phyloP scores from a whole-genome alignment of 2,797 vertebrate species.

The Crocodylus rhombifer region DNA sequence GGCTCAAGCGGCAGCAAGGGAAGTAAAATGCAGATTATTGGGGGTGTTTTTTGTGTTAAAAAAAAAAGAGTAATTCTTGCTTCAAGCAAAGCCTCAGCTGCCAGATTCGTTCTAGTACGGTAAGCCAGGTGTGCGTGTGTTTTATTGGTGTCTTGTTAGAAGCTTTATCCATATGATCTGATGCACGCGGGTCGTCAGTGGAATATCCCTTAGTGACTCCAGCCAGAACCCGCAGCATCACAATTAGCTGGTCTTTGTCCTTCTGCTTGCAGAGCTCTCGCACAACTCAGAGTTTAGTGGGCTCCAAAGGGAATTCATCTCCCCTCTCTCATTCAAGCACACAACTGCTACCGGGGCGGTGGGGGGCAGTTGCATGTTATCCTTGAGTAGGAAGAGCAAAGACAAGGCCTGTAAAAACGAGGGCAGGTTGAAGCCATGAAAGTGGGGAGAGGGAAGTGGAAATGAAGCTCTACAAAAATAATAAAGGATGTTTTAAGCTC shows the following conservation, averaged over 20 bases:
- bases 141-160: constrained; percentile 11
- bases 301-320: neutral
- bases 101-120: constrained; percentile 6
- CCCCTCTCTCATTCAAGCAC: neutral
- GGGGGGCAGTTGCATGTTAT: neutral
- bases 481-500: neutral
- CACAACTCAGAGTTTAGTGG: neutral
- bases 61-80: neutral
- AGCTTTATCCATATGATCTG: constrained; percentile 14
- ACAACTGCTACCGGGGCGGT: neutral
- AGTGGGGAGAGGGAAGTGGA: neutral
- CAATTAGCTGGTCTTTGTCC: neutral
- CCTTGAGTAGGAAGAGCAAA: neutral
- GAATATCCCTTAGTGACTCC: neutral
- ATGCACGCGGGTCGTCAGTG: neutral
- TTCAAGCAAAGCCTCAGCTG: neutral
- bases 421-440: neutral
- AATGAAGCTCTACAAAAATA: neutral
- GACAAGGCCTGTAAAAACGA: neutral
- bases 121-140: neutral
- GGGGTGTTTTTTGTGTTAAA: neutral
- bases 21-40: neutral
- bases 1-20: too few species aligned
- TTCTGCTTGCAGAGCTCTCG: neutral
- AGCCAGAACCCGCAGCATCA: neutral